Percentiles rank a stretch among this genome's conserved stretches.
Evolutionary conservation across 2,888 invertebrate genomes (phyloP).

Genomic region (Marronus borbonicus): DNA sequence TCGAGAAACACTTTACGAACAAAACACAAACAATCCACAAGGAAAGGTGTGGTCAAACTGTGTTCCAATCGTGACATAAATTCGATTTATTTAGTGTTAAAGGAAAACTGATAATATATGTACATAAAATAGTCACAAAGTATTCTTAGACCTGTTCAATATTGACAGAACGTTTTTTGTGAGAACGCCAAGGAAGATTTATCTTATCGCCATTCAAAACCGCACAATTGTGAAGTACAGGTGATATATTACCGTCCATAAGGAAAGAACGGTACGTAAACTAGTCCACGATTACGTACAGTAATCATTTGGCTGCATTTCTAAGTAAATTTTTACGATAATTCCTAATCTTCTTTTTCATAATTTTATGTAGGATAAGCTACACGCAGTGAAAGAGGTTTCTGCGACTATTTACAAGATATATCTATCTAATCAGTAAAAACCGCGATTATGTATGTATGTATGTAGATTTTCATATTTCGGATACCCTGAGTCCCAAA

Average conservation of each 20-base stretch:
- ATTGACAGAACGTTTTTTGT: conserved; percentile 53
- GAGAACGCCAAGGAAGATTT: conserved; percentile 44
- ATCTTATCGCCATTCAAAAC: conserved; percentile 46
- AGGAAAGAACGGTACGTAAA: conserved; percentile 6
- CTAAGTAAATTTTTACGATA: conserved; percentile 25
- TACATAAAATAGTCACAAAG: conserved; percentile 47
- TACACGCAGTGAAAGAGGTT: background rate
- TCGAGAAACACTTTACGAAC: conserved; percentile 25
- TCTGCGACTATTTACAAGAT: conserved; percentile 14
- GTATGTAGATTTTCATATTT: background rate
- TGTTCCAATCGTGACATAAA: conserved; percentile 54
- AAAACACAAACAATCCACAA: conserved; percentile 47
- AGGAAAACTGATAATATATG: conserved; percentile 53
- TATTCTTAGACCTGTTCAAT: conserved; percentile 59
- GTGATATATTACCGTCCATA: conserved; percentile 30
- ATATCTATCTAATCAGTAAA: conserved; percentile 4
- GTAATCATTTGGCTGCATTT: conserved; percentile 32
- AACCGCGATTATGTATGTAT: background rate
- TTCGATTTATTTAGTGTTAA: conserved; percentile 53
- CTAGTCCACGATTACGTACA: background rate
- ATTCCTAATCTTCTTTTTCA: conserved; percentile 16
- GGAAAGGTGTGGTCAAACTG: conserved; percentile 57
- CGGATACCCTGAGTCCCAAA: background rate
- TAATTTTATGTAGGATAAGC: conserved; percentile 23
- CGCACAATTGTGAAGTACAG: conserved; percentile 43